Percentiles rank a stretch among this genome's conserved stretches.
These are phyloP conservation scores for Phortica variegata DNA, from an alignment of 1,140 invertebrate species.

Conservation along the genomic window DNA sequence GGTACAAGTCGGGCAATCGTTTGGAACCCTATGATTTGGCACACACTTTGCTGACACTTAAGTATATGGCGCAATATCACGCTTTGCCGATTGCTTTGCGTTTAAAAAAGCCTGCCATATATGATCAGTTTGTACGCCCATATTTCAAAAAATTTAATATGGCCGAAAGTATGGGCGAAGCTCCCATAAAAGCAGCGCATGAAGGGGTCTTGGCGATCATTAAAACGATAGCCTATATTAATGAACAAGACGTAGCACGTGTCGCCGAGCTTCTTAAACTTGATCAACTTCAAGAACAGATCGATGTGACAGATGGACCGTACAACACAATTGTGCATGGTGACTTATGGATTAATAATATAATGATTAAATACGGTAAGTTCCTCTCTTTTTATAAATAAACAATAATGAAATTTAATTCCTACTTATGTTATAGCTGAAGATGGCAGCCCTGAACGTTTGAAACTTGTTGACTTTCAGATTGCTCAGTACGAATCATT, in stretches of 20 bases:
- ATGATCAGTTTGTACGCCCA: slow-evolving; percentile 56
- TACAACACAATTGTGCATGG: slow-evolving; percentile 62
- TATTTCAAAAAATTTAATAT: slow-evolving; percentile 47
- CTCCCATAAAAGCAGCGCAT: slow-evolving; percentile 13
- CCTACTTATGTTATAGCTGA: slow-evolving; percentile 25
- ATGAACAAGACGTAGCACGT: slow-evolving; percentile 19
- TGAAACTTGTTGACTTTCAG: slow-evolving; percentile 68
- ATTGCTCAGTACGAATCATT: slow-evolving; percentile 60
- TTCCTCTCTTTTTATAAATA: neutral
- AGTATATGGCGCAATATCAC: slow-evolving; percentile 62
- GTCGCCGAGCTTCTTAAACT: slow-evolving; percentile 19
- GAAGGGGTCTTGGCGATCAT: slow-evolving; percentile 24
- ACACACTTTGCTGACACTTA: slow-evolving; percentile 58
- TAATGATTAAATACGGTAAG: slow-evolving; percentile 59
- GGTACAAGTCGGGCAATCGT: slow-evolving; percentile 59
- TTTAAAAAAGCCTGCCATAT: slow-evolving; percentile 59
- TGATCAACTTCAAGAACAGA: slow-evolving; percentile 17
- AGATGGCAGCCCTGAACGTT: slow-evolving; percentile 47
- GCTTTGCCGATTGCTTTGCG: slow-evolving; percentile 62
- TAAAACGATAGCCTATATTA: slow-evolving; percentile 7
- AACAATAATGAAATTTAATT: neutral
- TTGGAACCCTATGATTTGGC: slow-evolving; percentile 59
- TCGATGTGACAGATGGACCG: slow-evolving; percentile 28
- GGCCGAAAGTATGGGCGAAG: slow-evolving; percentile 23
- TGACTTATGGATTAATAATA: slow-evolving; percentile 68